A percentile compares a stretch with the other conserved stretches of the same genome.
Evolutionary conservation across 2,888 invertebrate genomes (phyloP).

Genomic region (Synergus japonicus): DNA sequence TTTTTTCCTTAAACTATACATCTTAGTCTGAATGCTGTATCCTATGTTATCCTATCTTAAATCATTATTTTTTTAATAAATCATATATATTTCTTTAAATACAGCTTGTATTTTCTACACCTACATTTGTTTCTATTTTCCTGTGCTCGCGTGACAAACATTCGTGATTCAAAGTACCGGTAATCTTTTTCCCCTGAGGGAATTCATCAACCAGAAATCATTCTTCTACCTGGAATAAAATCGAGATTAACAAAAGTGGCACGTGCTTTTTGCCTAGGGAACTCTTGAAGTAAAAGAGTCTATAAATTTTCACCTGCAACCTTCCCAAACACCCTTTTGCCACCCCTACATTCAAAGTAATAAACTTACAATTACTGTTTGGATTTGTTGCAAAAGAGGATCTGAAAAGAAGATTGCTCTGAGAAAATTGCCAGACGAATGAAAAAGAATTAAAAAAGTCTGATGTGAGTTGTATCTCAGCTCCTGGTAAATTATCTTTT

Average conservation of each 20-base stretch:
- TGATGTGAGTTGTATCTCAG: neutral
- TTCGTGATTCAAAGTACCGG: constrained; percentile 23
- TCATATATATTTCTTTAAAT: too few species aligned
- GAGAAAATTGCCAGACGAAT: neutral
- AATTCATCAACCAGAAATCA: constrained; percentile 4
- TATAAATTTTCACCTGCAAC: neutral
- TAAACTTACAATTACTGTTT: neutral
- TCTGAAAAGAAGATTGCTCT: neutral
- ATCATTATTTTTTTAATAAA: too few species aligned
- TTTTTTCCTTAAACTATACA: too few species aligned
- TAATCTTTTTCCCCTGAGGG: constrained; percentile 4
- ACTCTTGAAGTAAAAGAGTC: neutral
- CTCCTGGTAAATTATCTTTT: neutral
- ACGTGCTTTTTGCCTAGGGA: neutral
- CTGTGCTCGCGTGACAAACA: neutral
- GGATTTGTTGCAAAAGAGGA: neutral
- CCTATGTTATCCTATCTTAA: too few species aligned
- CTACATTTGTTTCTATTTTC: neutral
- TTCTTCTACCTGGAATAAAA: neutral
- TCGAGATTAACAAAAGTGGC: constrained; percentile 7
- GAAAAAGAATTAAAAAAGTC: neutral
- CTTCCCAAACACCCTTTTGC: neutral
- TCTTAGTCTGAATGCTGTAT: neutral
- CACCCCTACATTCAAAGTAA: neutral
- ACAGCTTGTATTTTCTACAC: neutral